These are phyloP conservation scores for Caenorhabditis tropicalis DNA, from an alignment of 1,140 invertebrate genomes.

Conservation along the genomic window DNA sequence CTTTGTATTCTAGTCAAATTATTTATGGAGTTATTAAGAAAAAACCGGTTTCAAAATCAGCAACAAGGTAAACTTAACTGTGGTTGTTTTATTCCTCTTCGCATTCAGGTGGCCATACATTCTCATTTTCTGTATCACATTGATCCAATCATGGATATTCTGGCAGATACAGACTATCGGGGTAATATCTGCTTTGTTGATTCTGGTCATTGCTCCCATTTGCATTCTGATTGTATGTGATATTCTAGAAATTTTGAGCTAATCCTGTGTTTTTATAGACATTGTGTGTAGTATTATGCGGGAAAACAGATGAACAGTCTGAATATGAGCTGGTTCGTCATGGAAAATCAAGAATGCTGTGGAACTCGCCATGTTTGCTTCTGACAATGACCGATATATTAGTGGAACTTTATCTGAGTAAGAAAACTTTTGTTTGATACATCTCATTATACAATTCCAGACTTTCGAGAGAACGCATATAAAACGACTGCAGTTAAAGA, in stretches of 20 bases:
- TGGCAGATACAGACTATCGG: background rate
- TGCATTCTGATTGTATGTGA: background rate
- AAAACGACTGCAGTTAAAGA: background rate
- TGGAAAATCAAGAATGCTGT: background rate
- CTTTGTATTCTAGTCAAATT: background rate
- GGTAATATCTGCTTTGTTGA: background rate
- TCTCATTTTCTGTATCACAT: background rate
- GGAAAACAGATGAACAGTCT: background rate
- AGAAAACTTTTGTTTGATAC: background rate
- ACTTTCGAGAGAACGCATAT: background rate
- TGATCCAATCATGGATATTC: background rate
- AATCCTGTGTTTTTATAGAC: no score
- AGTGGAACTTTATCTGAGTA: background rate
- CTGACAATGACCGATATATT: background rate
- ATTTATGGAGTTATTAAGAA: background rate
- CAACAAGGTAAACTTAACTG: background rate
- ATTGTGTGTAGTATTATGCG: background rate
- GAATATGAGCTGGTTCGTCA: background rate
- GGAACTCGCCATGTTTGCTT: background rate
- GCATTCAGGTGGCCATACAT: slow-evolving; percentile 10
- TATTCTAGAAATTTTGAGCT: background rate
- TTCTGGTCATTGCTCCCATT: background rate
- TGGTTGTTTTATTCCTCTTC: no score
- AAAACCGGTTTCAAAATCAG: background rate
- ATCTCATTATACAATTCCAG: background rate